Evolutionary conservation across 1,140 invertebrate genomes (phyloP).

Genomic region (Himalopsyche phryganea): DNA sequence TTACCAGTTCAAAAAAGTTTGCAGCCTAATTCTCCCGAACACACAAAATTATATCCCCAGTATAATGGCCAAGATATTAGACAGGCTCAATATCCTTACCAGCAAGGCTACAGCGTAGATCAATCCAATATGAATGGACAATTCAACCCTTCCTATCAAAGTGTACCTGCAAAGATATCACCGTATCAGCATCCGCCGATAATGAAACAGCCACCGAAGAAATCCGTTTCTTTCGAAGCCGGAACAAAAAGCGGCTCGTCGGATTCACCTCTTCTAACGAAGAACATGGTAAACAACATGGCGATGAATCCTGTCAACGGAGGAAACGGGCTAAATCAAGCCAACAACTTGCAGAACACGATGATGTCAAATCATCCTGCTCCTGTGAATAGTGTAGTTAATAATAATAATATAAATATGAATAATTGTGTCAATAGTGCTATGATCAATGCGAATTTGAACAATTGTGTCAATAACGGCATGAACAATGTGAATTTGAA

Average conservation of each 20-base stretch:
- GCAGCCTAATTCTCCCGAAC: conserved; percentile 17
- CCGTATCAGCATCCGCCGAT: conserved; percentile 56
- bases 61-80: conserved; percentile 32
- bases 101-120: conserved; percentile 22
- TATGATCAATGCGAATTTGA: conserved; percentile 19
- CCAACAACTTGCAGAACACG: too few species aligned
- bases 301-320: too few species aligned
- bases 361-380: too few species aligned
- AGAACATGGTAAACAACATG: conserved; percentile 10
- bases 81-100: conserved; percentile 25
- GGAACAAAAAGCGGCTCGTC: conserved; percentile 59
- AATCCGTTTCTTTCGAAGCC: conserved; percentile 64
- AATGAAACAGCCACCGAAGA: conserved; percentile 56
- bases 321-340: too few species aligned
- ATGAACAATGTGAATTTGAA: conserved; percentile 36
- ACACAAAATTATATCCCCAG: conserved; percentile 27
- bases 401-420: conserved; percentile 11
- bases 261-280: conserved; percentile 52
- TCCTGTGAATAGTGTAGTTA: not conserved
- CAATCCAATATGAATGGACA: conserved; percentile 11
- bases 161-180: conserved; percentile 23
- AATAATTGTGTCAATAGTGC: conserved; percentile 17
- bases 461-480: too few species aligned
- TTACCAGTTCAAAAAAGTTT: conserved; percentile 24
- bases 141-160: conserved; percentile 33